Conservation (phyloP, 2,888 invertebrate genomes). For the Tetragonisca angustula region DNA sequence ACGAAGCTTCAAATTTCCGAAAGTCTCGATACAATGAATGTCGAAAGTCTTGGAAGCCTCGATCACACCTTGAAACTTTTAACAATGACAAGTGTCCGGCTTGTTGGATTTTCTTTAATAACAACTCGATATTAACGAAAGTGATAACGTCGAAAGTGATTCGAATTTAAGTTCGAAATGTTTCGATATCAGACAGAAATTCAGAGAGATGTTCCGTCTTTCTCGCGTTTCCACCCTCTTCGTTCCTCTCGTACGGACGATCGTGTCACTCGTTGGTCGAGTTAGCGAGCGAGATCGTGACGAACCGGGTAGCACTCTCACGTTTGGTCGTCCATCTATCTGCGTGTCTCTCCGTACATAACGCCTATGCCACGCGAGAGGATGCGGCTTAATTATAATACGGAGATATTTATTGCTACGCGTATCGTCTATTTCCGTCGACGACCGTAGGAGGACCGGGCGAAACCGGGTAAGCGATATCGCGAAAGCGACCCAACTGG, state of each 20-base stretch:
- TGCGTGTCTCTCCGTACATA: constrained; percentile 56
- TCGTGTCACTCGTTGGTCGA: constrained; percentile 3
- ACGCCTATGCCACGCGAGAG: constrained; percentile 52
- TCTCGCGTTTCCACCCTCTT: constrained; percentile 3
- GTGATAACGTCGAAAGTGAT: no score
- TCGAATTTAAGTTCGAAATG: no score
- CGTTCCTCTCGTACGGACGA: background rate
- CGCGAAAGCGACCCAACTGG: constrained; percentile 24
- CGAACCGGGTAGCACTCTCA: constrained; percentile 4
- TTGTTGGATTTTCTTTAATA: no score
- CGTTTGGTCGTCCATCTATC: constrained; percentile 51
- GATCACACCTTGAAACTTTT: no score
- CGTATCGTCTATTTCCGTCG: constrained; percentile 70
- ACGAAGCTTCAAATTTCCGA: no score
- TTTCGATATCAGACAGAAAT: no score
- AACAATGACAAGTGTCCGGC: no score
- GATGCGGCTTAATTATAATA: constrained; percentile 71
- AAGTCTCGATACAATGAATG: no score
- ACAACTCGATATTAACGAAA: no score
- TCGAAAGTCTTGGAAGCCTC: no score
- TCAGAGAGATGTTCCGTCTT: constrained; percentile 11
- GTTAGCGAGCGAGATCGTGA: constrained; percentile 17
- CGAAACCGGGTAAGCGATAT: constrained; percentile 62
- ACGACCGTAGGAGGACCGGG: constrained; percentile 65
- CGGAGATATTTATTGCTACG: constrained; percentile 69